Base-by-base conservation (phyloP, 2,888 invertebrate genomes). In the Prostheceraeus crozeri region DNA sequence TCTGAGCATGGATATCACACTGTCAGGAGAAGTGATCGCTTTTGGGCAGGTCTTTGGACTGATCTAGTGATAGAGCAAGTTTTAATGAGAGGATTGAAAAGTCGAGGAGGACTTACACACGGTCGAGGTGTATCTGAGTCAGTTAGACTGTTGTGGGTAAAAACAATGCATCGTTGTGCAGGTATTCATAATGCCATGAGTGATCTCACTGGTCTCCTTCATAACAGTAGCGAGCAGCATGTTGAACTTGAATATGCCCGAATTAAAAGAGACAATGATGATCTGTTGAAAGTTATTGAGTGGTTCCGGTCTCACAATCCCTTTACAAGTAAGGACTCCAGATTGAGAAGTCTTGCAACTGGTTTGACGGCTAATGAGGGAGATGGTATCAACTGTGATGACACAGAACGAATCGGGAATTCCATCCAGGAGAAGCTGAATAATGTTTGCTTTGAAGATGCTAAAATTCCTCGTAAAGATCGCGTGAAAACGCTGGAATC, bases 1-100 rank as follows among this genome's bases (percentile, higher is more conserved):
- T 33, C n/a, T 14, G 14, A 40, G 21, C 45, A 40, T 6, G n/a
- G 14, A 14, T 40, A 14, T 14, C 21, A 23, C 14, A 8, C 45
- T 40, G 35, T 66, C 2, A 23, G 59, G 14, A 28, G 59, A 45
- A 65, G 59, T 48, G 64, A 67, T 46, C 53, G 66, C 19, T 63
- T 59, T 31, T 68, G 68, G 68, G 65, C 63, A 14, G 68, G 67
- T 19, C 46, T 69, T 8, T 63, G 65, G 14, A 61, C 65, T 27
- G 67, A 68, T 46, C 62, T 68, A 23, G 58, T 64, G 1, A 68
- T 68, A 19, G 68, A 68, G 53, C 67, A 68, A 52, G 61, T 58
- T 1, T 58, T 67, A 2, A 67, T 68, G 67, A 52, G 65, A 25
- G 64, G 58, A 28, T 11, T 67, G 11, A 68, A 67, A 51, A 60